These are phyloP conservation scores for Steromphala cineraria DNA, from an alignment of 2,888 invertebrate genomes.

Conservation along the genomic window DNA sequence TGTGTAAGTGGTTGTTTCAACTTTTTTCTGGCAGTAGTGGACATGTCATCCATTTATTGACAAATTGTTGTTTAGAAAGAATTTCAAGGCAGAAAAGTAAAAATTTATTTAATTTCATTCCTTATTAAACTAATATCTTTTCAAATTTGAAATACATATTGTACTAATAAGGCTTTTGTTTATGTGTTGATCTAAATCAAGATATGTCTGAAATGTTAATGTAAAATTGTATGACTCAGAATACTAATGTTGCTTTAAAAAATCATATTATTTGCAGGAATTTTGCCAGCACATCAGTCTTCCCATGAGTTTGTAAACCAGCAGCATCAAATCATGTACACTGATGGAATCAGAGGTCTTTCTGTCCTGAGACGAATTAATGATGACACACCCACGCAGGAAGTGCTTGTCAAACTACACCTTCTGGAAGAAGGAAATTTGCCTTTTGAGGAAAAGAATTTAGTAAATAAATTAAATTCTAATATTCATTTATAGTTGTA, in stretches of 20 bases:
- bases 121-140: too few relatives aligned
- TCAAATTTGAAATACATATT: too few relatives aligned
- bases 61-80: too few relatives aligned
- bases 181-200: background rate
- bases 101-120: too few relatives aligned
- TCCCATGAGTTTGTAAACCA: constrained; percentile 85
- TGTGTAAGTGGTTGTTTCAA: too few relatives aligned
- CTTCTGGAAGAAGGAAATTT: constrained; percentile 84
- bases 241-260: background rate
- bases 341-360: constrained; percentile 84
- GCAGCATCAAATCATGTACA: constrained; percentile 84
- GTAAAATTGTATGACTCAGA: background rate
- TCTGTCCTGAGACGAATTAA: constrained; percentile 82
- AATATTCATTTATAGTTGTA: too few relatives aligned
- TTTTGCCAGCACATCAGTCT: constrained; percentile 86
- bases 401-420: constrained; percentile 88
- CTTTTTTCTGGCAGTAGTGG: too few relatives aligned
- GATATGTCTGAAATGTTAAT: too few relatives aligned
- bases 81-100: too few relatives aligned
- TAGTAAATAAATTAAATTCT: too few relatives aligned
- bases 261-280: constrained; percentile 78
- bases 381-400: constrained; percentile 81
- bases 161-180: too few relatives aligned
- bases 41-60: too few relatives aligned
- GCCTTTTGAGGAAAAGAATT: constrained; percentile 77